Base-by-base conservation (phyloP, 1,140 invertebrate genomes). In the Drosophila ambigua region DNA sequence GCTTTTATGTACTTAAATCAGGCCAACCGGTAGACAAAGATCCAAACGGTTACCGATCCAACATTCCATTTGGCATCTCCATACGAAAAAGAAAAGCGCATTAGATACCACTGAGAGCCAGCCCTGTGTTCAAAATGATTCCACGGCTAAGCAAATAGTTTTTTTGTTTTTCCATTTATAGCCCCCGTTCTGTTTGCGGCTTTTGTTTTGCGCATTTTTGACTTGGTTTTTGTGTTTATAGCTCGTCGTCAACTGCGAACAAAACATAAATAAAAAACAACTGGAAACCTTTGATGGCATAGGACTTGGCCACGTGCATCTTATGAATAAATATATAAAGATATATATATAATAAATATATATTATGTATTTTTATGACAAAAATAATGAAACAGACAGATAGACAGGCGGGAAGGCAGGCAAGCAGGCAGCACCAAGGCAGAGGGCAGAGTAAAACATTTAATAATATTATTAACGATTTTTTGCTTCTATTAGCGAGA, bases 401-500 rank as follows among this genome's bases (percentile, higher is more conserved):
- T 43, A 46, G n/a, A 20, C 53, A 50, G 11, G n/a, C 53, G 44
- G 45, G 41, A 16, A 44, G 35, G 35, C 15, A 52, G 41, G 35
- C 50, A 48, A 44, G 45, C 68, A 75, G 68, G 71, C 64, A 83
- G 79, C 66, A 69, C 44, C 51, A 5, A 39, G 11, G 35, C 35
- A 13, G 35, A 13, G 11, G 35, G 35, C 35, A 58, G 64, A 64
- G 24, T 51, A 43, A 82, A 81, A 82, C 79, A 82, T 77, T 83
- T 83, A 82, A 80, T 60, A 77, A 72, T 73, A 82, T 68, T 67
- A 88, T 85, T 76, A 88, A 79, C 63, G 72, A 79, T 83, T 88
- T 88, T 88, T 88, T 83, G 79, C 84, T 88, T 88, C 84, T 76
- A 88, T 83, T 88, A 88, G 83, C 77, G 78, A 83, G 64, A 77